Conservation (phyloP, 2,797 vertebrate species). For the Muraenolepis orangiensis region DNA sequence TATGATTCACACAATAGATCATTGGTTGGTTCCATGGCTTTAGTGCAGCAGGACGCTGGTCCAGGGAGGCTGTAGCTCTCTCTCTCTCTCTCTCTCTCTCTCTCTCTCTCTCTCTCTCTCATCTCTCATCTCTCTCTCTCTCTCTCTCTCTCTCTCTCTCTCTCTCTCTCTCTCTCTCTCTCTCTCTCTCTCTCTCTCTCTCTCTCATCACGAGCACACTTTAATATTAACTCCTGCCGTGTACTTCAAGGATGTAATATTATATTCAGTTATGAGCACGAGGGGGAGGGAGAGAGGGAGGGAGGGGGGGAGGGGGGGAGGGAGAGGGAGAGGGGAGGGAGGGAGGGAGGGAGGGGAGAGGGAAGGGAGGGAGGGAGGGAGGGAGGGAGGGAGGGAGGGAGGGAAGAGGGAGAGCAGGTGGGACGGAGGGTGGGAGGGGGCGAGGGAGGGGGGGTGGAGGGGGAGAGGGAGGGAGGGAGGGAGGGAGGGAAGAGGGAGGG, state of each 20-base stretch:
- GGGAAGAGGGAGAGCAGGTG: no score
- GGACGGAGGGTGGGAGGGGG: no score
- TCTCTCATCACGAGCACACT: slow-evolving; percentile 27
- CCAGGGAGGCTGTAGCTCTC: slow-evolving; percentile 40
- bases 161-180: slow-evolving; percentile 22
- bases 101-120: slow-evolving; percentile 21
- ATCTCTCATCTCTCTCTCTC: slow-evolving; percentile 28
- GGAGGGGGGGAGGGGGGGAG: slow-evolving; percentile 8
- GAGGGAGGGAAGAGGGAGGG: no score
- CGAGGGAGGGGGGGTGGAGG: no score
- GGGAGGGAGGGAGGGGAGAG: no score
- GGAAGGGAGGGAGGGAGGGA: no score
- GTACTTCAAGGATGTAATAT: slow-evolving; percentile 62
- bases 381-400: no score
- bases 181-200: slow-evolving; percentile 22
- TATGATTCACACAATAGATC: slow-evolving; percentile 44
- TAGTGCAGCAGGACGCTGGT: slow-evolving; percentile 49
- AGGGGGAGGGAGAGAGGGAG: slow-evolving; percentile 1
- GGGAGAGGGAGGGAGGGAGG: no score
- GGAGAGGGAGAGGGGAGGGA: no score
- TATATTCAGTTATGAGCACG: slow-evolving; percentile 59
- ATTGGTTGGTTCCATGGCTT: slow-evolving; percentile 44
- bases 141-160: slow-evolving; percentile 19
- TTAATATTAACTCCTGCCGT: slow-evolving; percentile 52
- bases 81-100: slow-evolving; percentile 17